phyloP scores from a whole-genome alignment of 2,888 invertebrate genomes.

The Pasiphila rectangulata region DNA sequence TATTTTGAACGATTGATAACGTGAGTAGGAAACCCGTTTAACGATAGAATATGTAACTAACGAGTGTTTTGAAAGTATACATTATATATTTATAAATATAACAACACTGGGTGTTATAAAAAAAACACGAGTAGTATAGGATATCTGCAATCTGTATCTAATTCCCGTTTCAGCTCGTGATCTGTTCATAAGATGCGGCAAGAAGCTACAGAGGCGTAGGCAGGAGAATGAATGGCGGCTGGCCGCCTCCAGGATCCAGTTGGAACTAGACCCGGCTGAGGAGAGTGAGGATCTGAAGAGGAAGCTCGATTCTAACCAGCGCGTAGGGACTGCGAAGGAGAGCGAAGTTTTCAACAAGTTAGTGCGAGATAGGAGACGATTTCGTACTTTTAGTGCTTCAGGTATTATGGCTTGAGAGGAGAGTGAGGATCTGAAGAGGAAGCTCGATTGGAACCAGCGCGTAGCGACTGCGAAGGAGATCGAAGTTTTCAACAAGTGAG shows the following conservation, averaged over 20 bases:
- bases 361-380: conserved; percentile 34
- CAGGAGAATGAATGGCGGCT: conserved; percentile 83
- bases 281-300: conserved; percentile 72
- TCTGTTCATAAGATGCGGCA: conserved; percentile 84
- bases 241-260: conserved; percentile 76
- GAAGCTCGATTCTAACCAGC: conserved; percentile 81
- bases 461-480: conserved; percentile 70
- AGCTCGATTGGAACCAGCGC: conserved; percentile 80
- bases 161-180: conserved; percentile 75
- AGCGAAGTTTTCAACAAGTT: conserved; percentile 80
- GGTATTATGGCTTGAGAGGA: too few species aligned
- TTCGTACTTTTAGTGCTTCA: too few species aligned
- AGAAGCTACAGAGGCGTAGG: conserved; percentile 82
- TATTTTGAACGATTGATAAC: too few species aligned
- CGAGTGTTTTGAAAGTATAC: too few species aligned
- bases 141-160: too few species aligned
- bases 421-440: conserved; percentile 73
- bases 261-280: conserved; percentile 81
- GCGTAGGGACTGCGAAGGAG: conserved; percentile 70
- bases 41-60: too few species aligned
- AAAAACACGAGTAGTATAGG: too few species aligned
- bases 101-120: too few species aligned
- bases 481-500: conserved; percentile 80
- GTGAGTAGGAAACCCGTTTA: too few species aligned
- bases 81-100: too few species aligned